Base-by-base conservation (phyloP, 2,113 vertebrate species). In the Pantherophis guttatus region DNA sequence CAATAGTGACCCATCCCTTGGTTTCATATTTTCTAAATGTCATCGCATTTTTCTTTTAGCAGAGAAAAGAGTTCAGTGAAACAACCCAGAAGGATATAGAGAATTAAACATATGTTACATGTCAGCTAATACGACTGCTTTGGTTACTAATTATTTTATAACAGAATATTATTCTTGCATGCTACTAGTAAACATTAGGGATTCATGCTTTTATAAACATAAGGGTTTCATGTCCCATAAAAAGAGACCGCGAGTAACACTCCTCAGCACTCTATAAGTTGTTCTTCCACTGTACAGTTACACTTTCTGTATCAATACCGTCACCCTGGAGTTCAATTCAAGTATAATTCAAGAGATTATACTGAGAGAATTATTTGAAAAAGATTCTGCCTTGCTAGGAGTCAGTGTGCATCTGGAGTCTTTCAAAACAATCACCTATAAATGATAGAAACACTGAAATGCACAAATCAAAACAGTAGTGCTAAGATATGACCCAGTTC, bases 321-420 rank as follows among this genome's bases (percentile, higher is more conserved):
- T 44, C 75, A 81, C 33, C 8, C 75, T 81, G 33, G 75, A 81
- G 75, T 81, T 44, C 15, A n/a, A 70, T 70, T 70, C 29, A 33
- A 70, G 92, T 1, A n/a, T 65, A 89, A 19, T 89, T 95, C 54
- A 39, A 91, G 93, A 94, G 93, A 75, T 0, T 95, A 93, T 94
- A 95, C 85, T 94, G 89, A 6, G 52, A 81, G 70, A 53, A 87
- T 6, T 39, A 94, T 93, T 90, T 94, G 93, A 96, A 96, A 96
- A 92, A 81, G 87, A 13, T 94, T 95, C 1, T 0, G 81, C 88
- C 95, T 94, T 9, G 0, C 75, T 92, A 39, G 86, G 92, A 95
- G 90, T 65, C 91, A 53, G 52, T 93, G 58, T 94, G 92, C 54
- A 89, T 88, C 91, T 88, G 59, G 95, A 21, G 29, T 55, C 44